Base-by-base conservation (phyloP, 2,113 vertebrate genomes). In the Cyanocitta stelleri region DNA sequence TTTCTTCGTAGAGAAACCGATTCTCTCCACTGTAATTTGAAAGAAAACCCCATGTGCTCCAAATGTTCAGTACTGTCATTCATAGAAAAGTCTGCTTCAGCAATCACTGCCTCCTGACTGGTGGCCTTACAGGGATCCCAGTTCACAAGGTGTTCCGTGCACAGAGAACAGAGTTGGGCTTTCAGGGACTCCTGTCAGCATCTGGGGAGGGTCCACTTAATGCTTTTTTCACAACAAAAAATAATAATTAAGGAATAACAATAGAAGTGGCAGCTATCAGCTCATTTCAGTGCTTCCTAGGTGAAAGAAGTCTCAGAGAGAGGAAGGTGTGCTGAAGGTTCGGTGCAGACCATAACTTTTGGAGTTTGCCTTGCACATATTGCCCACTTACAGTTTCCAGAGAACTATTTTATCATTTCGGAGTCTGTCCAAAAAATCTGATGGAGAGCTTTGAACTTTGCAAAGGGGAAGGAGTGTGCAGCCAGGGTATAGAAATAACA, bases 371-470 rank as follows among this genome's bases (percentile, higher is more conserved):
- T 54, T 62, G 79, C 19, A 75, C 46, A 19, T 41, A 19, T 0
- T 56, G 66, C 66, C 48, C 69, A 26, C 37, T 49, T 66, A 35
- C 3, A 41, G 51, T 33, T 89, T n/a, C 59, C 73, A 81, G 35
- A 48, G 35, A 72, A 35, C 54, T 54, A 20, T 55, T 87, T 84
- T 75, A 78, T 81, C 23, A 48, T 81, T 55, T 87, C 8, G 0
- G 80, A 95, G 22, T 41, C 64, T 49, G n/a, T 41, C 78, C 78
- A 73, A 21, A 91, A 85, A 44, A 37, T 24, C 54, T 82, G 75
- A 48, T 52, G 26, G 67, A 62, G 75, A 58, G 76, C 88, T 93
- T 69, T 94, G 67, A 86, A 92, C 64, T 89, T 84, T 43, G 76
- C 43, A 49, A 62, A 74, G 74, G 49, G 63, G 79, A 92, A 74